phyloP scores from a whole-genome alignment of 2,113 vertebrate genomes.

The Brevimyrus niger region DNA sequence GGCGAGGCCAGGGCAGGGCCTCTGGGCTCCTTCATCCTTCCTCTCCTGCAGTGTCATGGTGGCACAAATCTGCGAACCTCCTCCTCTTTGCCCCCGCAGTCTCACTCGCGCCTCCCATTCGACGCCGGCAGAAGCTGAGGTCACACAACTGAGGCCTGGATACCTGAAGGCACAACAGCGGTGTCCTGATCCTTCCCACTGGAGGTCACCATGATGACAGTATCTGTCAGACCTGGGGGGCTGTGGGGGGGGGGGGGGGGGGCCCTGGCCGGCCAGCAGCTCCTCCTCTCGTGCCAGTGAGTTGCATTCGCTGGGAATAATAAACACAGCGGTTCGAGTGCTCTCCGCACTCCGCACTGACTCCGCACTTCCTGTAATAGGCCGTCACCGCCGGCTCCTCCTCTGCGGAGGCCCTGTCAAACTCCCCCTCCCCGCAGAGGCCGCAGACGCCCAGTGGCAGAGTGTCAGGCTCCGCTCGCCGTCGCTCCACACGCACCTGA shows the following conservation, averaged over 20 bases:
- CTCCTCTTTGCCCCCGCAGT: background rate
- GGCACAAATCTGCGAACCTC: background rate
- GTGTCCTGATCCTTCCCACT: constrained; percentile 40
- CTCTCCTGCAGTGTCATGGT: background rate
- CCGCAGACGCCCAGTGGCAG: background rate
- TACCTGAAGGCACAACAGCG: background rate
- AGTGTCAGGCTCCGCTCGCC: background rate
- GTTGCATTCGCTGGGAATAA: background rate
- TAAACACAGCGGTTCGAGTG: background rate
- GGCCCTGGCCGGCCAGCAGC: too few relatives aligned
- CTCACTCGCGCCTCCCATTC: background rate
- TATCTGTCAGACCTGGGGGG: constrained; percentile 95
- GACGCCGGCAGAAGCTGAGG: background rate
- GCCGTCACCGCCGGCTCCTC: background rate
- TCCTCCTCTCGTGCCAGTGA: background rate
- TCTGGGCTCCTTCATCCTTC: background rate
- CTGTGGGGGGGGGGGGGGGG: constrained; percentile 99
- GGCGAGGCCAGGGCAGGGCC: background rate
- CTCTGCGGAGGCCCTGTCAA: background rate
- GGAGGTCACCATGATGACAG: constrained; percentile 75
- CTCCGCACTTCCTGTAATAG: background rate
- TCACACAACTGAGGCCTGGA: background rate
- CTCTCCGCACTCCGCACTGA: too few relatives aligned
- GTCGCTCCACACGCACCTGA: background rate
- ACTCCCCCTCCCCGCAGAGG: background rate